These are phyloP conservation scores for Crypturellus undulatus DNA, from an alignment of 2,113 vertebrate species.

Conservation along the genomic window DNA sequence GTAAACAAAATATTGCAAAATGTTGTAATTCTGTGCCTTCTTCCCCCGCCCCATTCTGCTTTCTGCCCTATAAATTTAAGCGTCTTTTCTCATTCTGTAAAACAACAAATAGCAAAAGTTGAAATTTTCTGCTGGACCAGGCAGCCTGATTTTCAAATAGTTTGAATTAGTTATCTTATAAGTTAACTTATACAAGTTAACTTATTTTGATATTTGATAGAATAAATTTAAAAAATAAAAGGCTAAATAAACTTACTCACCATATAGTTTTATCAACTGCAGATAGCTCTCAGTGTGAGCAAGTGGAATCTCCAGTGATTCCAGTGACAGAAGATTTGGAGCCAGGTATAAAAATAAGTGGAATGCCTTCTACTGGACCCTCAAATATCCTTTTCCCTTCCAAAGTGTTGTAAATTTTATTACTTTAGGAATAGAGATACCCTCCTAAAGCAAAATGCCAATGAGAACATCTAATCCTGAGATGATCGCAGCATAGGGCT, in stretches of 20 bases:
- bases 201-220: neutral
- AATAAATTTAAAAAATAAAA: neutral
- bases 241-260: neutral
- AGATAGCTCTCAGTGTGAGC: neutral
- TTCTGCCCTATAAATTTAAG: neutral
- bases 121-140: neutral
- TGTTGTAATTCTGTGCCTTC: neutral
- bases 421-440: neutral
- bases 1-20: neutral
- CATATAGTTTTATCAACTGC: neutral
- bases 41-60: neutral
- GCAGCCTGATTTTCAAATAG: neutral
- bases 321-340: neutral
- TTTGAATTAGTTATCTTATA: neutral
- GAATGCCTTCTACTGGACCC: neutral
- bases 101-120: neutral
- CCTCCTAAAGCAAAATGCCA: neutral
- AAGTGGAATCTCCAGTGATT: neutral
- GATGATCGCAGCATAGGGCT: neutral
- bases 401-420: neutral
- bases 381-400: neutral
- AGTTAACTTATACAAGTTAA: neutral
- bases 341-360: neutral
- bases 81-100: neutral
- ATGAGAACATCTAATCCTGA: neutral